phyloP scores from a whole-genome alignment of 1,140 invertebrate genomes.

The Drosophila persimilis region DNA sequence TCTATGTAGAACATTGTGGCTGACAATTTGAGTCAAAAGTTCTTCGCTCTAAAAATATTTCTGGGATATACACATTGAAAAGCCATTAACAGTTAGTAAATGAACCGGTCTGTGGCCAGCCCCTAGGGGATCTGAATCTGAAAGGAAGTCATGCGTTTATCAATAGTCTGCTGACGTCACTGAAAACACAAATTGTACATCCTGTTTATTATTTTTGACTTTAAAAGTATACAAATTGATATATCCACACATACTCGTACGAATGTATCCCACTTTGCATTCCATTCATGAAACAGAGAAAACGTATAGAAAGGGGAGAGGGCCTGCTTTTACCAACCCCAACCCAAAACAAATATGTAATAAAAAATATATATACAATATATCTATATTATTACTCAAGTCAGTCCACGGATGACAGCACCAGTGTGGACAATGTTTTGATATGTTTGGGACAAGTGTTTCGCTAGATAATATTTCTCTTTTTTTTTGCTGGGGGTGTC shows the following conservation, averaged over 20 bases:
- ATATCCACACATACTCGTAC: conserved; percentile 16
- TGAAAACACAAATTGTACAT: conserved; percentile 41
- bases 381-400: conserved; percentile 47
- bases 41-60: conserved; percentile 7
- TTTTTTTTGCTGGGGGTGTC: conserved; percentile 39
- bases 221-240: conserved; percentile 23
- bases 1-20: conserved; percentile 21
- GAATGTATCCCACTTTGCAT: conserved; percentile 32
- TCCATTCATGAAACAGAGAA: conserved; percentile 73
- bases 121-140: conserved; percentile 4
- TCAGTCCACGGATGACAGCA: conserved; percentile 46
- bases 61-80: background rate
- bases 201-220: conserved; percentile 70
- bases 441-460: conserved; percentile 70
- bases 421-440: conserved; percentile 70
- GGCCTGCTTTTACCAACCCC: background rate
- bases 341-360: conserved; percentile 42
- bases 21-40: conserved; percentile 30
- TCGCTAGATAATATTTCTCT: conserved; percentile 22
- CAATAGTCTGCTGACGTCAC: conserved; percentile 54
- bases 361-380: conserved; percentile 50
- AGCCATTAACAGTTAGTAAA: conserved; percentile 21
- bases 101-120: conserved; percentile 8
- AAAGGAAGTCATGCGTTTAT: conserved; percentile 29
- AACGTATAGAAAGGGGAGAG: conserved; percentile 39